Evolutionary conservation across 2,797 vertebrate genomes (phyloP), one percentile per base, ranked within the genome.

Genomic region (Sebastolobus altivelis): DNA sequence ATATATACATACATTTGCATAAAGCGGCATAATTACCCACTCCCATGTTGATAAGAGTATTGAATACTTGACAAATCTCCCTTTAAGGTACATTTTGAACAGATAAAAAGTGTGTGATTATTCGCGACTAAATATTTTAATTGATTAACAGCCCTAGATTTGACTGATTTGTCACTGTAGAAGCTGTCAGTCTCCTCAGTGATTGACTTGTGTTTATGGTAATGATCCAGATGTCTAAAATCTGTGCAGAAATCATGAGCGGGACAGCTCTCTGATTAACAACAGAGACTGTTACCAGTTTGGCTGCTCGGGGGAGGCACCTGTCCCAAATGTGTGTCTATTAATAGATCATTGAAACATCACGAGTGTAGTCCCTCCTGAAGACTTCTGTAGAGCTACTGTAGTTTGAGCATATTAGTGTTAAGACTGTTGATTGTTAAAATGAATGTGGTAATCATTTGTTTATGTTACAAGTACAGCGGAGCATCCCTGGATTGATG

Each of bases 131-230:
- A 7, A 35, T 35, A 35, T 35, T 35, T 2, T 5, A 35, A 35
- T 35, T 6, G 8, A 35, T 35, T 35, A 6, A 35, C 33, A 8
- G 7, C 33, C 8, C 6, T 35, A 35, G 33, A 35, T 35, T 35
- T 35, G 33, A 35, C 33, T 35, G 33, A 35, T 38, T 59, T 52
- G 60, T 69, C 6, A 65, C 1, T 60, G 55, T 11, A 8, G 43
- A 43, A 10, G 52, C 66, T 59, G 70, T 22, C 14, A 31, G 37
- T 75, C 37, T 22, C 56, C 35, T 63, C 58, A 37, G 37, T 77
- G 73, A 54, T 46, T n/a, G 18, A 69, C 62, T 78, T 31, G 46
- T 72, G 66, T 75, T 82, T n/a, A 52, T 38, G 40, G 55, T 79
- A 66, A 70, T 46, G 59, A 81, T 46, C 3, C 62, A 65, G 63